Evolutionary conservation across 2,797 vertebrate species (phyloP).

Genomic region (Carapus acus): DNA sequence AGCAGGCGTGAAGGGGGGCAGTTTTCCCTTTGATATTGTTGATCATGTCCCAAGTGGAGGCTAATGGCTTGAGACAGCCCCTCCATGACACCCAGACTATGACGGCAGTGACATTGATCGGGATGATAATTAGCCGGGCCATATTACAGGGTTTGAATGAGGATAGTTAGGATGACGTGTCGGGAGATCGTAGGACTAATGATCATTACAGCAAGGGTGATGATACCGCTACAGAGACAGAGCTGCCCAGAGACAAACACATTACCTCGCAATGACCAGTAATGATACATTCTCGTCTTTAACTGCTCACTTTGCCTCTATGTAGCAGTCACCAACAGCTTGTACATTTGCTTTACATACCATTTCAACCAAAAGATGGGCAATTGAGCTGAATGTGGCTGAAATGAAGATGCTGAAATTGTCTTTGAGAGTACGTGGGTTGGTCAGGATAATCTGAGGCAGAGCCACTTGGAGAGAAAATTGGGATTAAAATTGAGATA

Average conservation of each 20-base stretch:
- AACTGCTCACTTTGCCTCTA: background rate
- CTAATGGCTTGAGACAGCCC: constrained; percentile 37
- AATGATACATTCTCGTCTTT: constrained; percentile 12
- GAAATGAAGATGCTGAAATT: no score
- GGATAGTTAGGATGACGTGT: constrained; percentile 31
- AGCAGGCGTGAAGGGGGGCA: constrained; percentile 10
- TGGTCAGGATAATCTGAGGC: no score
- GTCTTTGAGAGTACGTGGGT: no score
- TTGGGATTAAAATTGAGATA: no score
- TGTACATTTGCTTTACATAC: background rate
- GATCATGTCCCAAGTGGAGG: constrained; percentile 39
- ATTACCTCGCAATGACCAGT: constrained; percentile 12
- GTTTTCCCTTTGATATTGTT: constrained; percentile 27
- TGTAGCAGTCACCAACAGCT: background rate
- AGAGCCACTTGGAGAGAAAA: no score
- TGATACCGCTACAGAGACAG: constrained; percentile 27
- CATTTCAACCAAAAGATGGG: no score
- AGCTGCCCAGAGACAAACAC: constrained; percentile 24
- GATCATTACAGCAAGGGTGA: constrained; percentile 41
- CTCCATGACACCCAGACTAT: constrained; percentile 35
- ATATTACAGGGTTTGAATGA: constrained; percentile 35
- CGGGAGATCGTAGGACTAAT: constrained; percentile 35
- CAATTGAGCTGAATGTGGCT: no score
- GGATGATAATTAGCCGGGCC: constrained; percentile 44
- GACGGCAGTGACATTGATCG: constrained; percentile 45